Evolutionary conservation across 2,797 vertebrate genomes (phyloP), one percentile per base, ranked within the genome.

Genomic region (Setipinna tenuifilis): DNA sequence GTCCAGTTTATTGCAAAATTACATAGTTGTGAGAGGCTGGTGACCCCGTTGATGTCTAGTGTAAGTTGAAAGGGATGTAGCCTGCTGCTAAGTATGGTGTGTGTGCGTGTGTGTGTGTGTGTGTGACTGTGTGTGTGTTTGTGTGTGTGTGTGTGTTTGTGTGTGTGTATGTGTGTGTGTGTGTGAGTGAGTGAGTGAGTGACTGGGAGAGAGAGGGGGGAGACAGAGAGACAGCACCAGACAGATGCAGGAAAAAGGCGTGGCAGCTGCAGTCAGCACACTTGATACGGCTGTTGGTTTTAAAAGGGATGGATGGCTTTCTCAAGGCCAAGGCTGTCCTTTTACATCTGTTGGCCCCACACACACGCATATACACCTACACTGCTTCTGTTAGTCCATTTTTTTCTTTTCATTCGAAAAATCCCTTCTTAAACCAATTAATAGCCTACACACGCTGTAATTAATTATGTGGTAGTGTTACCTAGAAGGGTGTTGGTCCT

Each of bases 211-310:
- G 28, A 31, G 28, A 75, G 62, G 28, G 25, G n/a, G 68, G 50
- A 11, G 61, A 75, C 28, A 75, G 62, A 65, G 62, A 25, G 68
- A 75, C 28, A 75, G 68, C 68, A 41, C 9, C 25, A 57, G 87
- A 88, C 90, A 92, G 91, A 92, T 92, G 93, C 87, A 82, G 83
- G 90, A 87, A 88, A 90, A 93, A 92, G 93, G 85, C 92, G 90
- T 87, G 84, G 87, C 92, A 94, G 93, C 93, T 94, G 94, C 90
- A 84, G 87, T 0, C 25, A 75, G 68, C 68, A 75, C 68, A 41
- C 68, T 75, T 41, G 68, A 75, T 75, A 75, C 68, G 35, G 6
- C 71, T 21, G 16, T 19, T 46, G 81, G 61, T 16, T 83, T 80
- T 82, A 85, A 90, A 87, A 86, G 46, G 86, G 25, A 28, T 44